Conservation (phyloP, 2,888 invertebrate species). For the Oligia fasciuncula region DNA sequence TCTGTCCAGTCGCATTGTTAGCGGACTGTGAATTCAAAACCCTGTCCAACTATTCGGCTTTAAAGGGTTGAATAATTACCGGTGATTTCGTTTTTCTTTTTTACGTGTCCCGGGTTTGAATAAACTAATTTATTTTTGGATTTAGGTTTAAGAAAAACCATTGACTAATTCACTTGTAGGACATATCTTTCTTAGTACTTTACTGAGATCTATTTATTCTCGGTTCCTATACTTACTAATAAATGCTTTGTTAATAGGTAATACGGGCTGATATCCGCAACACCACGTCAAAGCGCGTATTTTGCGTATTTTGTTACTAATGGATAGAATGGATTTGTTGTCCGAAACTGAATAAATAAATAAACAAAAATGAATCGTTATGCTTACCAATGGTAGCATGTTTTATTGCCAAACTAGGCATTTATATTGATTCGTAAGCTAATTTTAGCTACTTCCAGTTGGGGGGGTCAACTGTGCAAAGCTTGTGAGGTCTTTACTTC, state of each 20-base stretch:
- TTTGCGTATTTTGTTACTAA: no score
- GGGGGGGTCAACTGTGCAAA: not conserved
- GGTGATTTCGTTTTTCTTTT: slow-evolving; percentile 33
- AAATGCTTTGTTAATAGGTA: no score
- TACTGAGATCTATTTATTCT: no score
- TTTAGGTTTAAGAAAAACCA: not conserved
- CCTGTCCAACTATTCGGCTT: slow-evolving; percentile 24
- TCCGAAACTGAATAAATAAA: no score
- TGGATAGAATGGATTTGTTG: no score
- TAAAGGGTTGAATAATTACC: slow-evolving; percentile 45
- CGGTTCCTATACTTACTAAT: no score
- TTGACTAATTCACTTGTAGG: not conserved
- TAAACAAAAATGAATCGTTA: no score
- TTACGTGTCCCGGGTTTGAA: not conserved
- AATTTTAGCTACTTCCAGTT: not conserved
- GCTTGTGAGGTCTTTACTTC: not conserved
- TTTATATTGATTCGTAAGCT: not conserved
- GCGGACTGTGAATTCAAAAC: slow-evolving; percentile 22
- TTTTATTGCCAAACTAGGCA: no score
- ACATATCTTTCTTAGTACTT: not conserved
- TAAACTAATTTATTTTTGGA: not conserved
- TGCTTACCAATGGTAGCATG: no score
- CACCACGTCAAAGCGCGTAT: no score
- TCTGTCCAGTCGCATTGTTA: slow-evolving; percentile 35
- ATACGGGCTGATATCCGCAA: no score